Evolutionary conservation across 2,888 invertebrate genomes (phyloP).

Genomic region (Dugesia japonica): DNA sequence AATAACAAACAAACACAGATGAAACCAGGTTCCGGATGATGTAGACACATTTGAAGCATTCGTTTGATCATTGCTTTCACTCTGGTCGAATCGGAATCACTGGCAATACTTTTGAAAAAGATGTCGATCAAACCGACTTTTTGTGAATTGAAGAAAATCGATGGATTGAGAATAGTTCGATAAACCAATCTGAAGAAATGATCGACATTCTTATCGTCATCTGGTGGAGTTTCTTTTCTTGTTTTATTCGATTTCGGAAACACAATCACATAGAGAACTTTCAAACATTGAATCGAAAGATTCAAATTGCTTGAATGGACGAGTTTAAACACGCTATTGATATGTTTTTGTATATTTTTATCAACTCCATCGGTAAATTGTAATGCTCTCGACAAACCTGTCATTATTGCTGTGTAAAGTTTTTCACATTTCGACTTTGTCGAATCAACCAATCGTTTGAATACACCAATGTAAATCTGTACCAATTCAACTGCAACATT

Average conservation of each 20-base stretch:
- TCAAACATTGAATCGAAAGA: neutral
- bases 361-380: neutral
- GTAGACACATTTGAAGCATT: neutral
- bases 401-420: neutral
- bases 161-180: neutral
- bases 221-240: too few species aligned
- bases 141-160: neutral
- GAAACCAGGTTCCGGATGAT: neutral
- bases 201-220: neutral
- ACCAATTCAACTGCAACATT: neutral
- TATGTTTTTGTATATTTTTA: neutral
- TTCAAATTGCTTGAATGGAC: neutral
- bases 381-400: neutral
- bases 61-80: neutral
- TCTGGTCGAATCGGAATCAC: neutral
- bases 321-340: neutral
- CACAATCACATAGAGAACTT: neutral
- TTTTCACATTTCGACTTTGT: neutral
- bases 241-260: neutral
- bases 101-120: neutral
- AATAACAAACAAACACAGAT: slow-evolving; percentile 2
- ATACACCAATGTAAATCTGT: neutral
- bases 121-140: neutral
- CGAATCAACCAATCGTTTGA: neutral
- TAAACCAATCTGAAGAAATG: neutral